Evolutionary conservation across 2,113 vertebrate genomes (phyloP), one percentile per base, ranked within the genome.

Genomic region (Prolemur simus): DNA sequence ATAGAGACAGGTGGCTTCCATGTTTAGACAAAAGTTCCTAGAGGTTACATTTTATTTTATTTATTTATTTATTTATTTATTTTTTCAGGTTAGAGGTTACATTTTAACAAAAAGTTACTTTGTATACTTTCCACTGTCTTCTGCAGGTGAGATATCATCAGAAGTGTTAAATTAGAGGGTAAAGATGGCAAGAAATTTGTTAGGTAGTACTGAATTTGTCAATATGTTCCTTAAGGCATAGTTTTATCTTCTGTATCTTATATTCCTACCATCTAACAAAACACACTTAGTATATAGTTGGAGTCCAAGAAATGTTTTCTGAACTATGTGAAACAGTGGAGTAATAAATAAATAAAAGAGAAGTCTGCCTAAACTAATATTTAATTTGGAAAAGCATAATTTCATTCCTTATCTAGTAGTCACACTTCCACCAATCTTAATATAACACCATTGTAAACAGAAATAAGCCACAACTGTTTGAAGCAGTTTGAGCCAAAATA

Each of bases 1-100:
- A 64, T 47, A 93, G 71, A 89, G 11, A 69, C 39, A 83, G 8
- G 15, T 29, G 32, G 12, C 39, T 86, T 83, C 54, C 11, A 82
- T 34, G 78, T 91, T 86, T 94, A 89, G 37, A 73, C 12, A 97
- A 74, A 37, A n/a, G 29, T 71, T 94, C 58, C 56, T 76, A 80
- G 42, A 85, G 42, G 64, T 84, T 76, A 80, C 4, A 86, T 69
- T 88, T 82, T 80, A 87, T n/a, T n/a, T n/a, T n/a, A n/a, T n/a
- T n/a, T n/a, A n/a, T n/a, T n/a, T n/a, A n/a, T n/a, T n/a, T n/a
- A n/a, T n/a, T n/a, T n/a, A n/a, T n/a, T n/a, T n/a, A n/a, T n/a
- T n/a, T n/a, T n/a, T n/a, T n/a, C n/a, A n/a, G n/a, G n/a, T n/a
- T 76, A 80, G 42, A 85, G 42, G 64, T 84, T 76, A 80, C 4